Evolutionary conservation across 2,113 vertebrate genomes (phyloP), one percentile per base, ranked within the genome.

Genomic region (Rynchops niger): DNA sequence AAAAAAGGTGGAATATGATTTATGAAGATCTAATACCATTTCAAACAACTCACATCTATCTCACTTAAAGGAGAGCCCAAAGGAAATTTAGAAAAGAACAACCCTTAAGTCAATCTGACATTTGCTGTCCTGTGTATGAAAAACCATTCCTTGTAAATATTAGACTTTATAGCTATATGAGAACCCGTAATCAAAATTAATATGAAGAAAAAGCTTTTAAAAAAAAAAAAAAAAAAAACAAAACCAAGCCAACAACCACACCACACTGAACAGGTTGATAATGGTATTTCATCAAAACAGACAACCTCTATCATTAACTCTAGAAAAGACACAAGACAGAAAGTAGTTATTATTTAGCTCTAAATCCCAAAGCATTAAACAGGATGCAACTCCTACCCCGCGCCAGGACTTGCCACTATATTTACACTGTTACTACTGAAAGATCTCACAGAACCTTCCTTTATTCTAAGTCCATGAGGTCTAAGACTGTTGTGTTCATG

Each of bases 31-130:
- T 95, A 91, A 90, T 66, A 83, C 7, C 22, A 78, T 74, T 83
- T 88, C 55, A 88, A 96, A 92, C 67, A 84, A 83, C 63, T 84
- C 77, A 47, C 59, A 96, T 94, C 67, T 73, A 92, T 95, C 93
- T 92, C 88, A 94, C 93, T 96, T 93, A 84, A 92, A 92, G 45
- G 34, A 88, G 29, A 91, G 16, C 94, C 95, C 93, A 58, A 86
- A 86, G 91, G 95, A 95, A 95, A 97, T 94, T 84, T 67, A 78
- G 80, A 38, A 67, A 91, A 84, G 40, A 86, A 81, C 42, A 84
- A 74, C 36, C 40, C 62, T 90, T 87, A 93, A 95, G 78, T 86
- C 69, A 66, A 74, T 74, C 42, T 94, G 93, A 94, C 82, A 43
- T 84, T 88, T 88, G 36, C 80, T 95, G 79, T 92, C 83, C 40